These are phyloP conservation scores for Phallusia fumigata DNA, from an alignment of 23 tunicate species.

Conservation along the genomic window DNA sequence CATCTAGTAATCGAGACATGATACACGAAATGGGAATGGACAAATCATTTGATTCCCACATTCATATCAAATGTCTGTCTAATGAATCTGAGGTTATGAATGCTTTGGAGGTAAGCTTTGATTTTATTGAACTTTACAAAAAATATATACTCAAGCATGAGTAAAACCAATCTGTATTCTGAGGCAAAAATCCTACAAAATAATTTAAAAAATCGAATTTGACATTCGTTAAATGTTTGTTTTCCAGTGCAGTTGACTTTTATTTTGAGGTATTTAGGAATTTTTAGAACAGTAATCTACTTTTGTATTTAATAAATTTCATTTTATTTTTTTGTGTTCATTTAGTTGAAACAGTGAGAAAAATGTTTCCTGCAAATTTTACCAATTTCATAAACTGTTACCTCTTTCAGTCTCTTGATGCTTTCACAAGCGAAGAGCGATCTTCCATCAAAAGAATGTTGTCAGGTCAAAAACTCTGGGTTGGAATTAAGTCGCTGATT, in stretches of 20 bases:
- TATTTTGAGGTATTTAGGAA: too few species aligned
- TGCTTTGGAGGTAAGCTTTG: conserved; percentile 56
- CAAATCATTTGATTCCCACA: conserved; percentile 65
- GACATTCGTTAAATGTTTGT: not conserved
- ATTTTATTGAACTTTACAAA: too few species aligned
- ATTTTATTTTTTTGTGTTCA: too few species aligned
- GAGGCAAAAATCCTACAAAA: too few species aligned
- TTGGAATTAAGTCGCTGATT: conserved; percentile 73
- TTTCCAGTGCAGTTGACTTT: too few species aligned
- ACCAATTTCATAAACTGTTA: not conserved
- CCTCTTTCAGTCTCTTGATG: conserved; percentile 53
- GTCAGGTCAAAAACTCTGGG: conserved; percentile 46
- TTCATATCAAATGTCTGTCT: conserved; percentile 63
- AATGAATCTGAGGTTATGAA: conserved; percentile 33
- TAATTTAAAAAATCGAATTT: too few species aligned
- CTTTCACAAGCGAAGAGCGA: conserved; percentile 63
- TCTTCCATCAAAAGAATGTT: conserved; percentile 30
- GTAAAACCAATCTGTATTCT: too few species aligned
- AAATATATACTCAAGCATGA: too few species aligned
- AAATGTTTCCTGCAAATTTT: too few species aligned
- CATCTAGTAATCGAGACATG: conserved; percentile 69
- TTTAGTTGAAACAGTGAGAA: too few species aligned
- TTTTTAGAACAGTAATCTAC: too few species aligned
- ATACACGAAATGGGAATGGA: conserved; percentile 83
- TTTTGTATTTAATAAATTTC: too few species aligned